These are phyloP conservation scores for Chloroceryle aenea DNA, from an alignment of 2,113 vertebrate species.

Conservation along the genomic window DNA sequence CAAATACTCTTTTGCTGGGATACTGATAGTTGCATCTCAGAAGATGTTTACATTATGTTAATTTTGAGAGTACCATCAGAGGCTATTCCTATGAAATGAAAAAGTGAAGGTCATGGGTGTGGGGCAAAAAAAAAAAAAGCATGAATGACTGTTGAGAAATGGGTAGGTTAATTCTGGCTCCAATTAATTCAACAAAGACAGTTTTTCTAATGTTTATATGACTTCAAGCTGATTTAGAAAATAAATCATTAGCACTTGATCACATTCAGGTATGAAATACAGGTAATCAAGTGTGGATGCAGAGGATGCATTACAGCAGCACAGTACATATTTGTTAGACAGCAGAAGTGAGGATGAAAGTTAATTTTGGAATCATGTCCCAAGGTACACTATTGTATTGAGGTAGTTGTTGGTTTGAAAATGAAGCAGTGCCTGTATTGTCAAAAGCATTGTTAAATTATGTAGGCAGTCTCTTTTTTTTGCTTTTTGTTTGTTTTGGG, in stretches of 20 bases:
- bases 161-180: background rate
- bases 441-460: conserved; percentile 16
- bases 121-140: background rate
- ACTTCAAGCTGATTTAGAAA: background rate
- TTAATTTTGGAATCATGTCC: background rate
- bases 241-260: background rate
- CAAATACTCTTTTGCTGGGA: background rate
- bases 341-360: background rate
- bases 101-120: background rate
- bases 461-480: background rate
- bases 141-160: background rate
- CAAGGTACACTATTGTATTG: background rate
- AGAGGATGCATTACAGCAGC: background rate
- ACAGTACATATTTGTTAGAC: background rate
- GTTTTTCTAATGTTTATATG: background rate
- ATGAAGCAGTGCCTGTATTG: background rate
- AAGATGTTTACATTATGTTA: background rate
- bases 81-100: background rate
- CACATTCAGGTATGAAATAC: background rate
- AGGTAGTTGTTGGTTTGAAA: background rate
- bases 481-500: no score
- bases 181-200: background rate
- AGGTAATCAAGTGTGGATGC: background rate
- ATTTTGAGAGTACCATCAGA: background rate
- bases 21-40: background rate